A percentile compares a stretch with the other conserved stretches of the same genome.
phyloP scores from a whole-genome alignment of 2,797 vertebrate species.

The Myotis findleyi region DNA sequence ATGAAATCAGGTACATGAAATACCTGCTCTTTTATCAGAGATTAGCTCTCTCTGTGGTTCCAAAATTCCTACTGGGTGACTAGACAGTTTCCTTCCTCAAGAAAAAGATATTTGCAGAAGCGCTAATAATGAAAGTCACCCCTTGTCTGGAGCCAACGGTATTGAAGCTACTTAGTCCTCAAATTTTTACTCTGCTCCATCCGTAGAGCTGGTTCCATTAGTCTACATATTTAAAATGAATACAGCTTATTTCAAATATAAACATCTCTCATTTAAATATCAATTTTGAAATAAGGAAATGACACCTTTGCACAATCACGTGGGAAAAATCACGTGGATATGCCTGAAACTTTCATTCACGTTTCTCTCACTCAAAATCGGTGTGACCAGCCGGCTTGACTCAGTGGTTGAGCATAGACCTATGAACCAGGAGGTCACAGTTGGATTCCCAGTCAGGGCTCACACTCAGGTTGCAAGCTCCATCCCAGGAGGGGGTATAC shows the following conservation, averaged over 20 bases:
- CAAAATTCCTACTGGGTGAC: not conserved
- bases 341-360: not conserved
- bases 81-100: not conserved
- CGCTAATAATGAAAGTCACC: not conserved
- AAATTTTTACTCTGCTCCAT: not conserved
- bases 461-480: too few relatives aligned
- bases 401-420: too few relatives aligned
- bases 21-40: not conserved
- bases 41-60: not conserved
- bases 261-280: not conserved
- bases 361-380: not conserved
- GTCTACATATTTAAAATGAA: not conserved
- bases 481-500: too few relatives aligned
- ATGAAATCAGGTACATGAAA: conserved; percentile 26
- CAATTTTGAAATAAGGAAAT: conserved; percentile 8
- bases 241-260: not conserved
- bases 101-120: not conserved
- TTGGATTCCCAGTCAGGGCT: too few relatives aligned
- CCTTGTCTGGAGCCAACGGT: not conserved
- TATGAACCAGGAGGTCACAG: too few relatives aligned
- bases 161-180: not conserved
- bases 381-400: too few relatives aligned
- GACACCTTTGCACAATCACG: not conserved
- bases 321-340: not conserved
- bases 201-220: not conserved